phyloP scores from a whole-genome alignment of 2,888 invertebrate genomes.

The Pristionchus arcanus region DNA sequence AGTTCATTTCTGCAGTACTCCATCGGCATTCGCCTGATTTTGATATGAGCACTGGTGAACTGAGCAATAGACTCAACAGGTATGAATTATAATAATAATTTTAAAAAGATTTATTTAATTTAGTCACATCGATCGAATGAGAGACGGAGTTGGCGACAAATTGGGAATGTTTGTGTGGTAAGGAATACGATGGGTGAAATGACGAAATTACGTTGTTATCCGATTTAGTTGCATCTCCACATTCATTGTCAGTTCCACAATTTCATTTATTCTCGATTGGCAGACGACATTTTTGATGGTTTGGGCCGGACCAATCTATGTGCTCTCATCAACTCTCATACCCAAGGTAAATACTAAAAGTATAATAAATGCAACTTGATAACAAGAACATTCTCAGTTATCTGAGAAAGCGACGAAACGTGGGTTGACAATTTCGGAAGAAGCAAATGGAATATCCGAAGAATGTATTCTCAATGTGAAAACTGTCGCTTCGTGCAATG shows the following conservation, averaged over 20 bases:
- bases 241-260: neutral
- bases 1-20: neutral
- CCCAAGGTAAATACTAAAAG: slow-evolving; percentile 4
- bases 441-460: slow-evolving; percentile 48
- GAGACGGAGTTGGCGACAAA: slow-evolving; percentile 47
- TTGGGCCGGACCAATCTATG: slow-evolving; percentile 15
- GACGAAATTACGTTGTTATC: too few relatives aligned
- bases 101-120: neutral
- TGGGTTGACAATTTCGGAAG: neutral
- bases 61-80: slow-evolving; percentile 42
- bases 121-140: slow-evolving; percentile 44
- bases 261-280: slow-evolving; percentile 35
- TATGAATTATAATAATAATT: neutral
- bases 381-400: neutral
- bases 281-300: neutral
- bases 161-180: slow-evolving; percentile 16
- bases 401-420: neutral
- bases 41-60: slow-evolving; percentile 9
- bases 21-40: neutral
- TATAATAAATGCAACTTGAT: neutral
- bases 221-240: slow-evolving; percentile 2
- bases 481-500: slow-evolving; percentile 45
- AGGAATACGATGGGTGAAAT: neutral
- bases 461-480: slow-evolving; percentile 49
- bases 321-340: neutral